Evolutionary conservation across 2,113 vertebrate genomes (phyloP), one percentile per base, ranked within the genome.

Genomic region (Vulpes vulpes): DNA sequence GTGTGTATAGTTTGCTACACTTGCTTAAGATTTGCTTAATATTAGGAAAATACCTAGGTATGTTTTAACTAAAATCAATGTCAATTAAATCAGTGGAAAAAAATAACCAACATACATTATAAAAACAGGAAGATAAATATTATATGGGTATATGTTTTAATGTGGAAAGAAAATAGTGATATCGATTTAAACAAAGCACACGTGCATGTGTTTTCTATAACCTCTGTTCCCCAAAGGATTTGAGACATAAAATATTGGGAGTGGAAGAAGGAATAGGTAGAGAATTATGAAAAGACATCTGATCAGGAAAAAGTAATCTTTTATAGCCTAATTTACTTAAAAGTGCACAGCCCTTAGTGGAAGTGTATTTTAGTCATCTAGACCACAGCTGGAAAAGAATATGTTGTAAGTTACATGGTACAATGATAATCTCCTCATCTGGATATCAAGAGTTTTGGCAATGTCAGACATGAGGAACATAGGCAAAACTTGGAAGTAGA

Each of bases 11-110:
- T 93, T 97, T 81, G 76, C 76, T 55, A n/a, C 2, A 55, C n/a
- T 55, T 79, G 84, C 60, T 93, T 89, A 90, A 95, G 16, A 89
- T 59, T 97, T 91, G 35, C 30, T 87, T 96, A 89, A 82, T 85
- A 23, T 80, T 51, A 64, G 71, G 90, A 95, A 91, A 90, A 73
- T 67, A 73, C 7, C 59, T 94, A 82, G 22, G 51, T 95, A 73
- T 30, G 83, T 17, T 94, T 87, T n/a, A 23, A 19, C 16, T 76
- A 84, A 97, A 74, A 71, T 71, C 5, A 94, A 49, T 84, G 49
- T 6, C 23, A 93, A 74, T 91, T 79, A 96, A 96, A 12, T 82
- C 12, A 80, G 22, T 85, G 35, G 14, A 51, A 94, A 96, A 91
- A 64, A 25, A 78, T 91, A 94, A 60, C 12, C 67, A 20, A 38